These are phyloP conservation scores for Cataglyphis albicans DNA, from an alignment of 2,888 invertebrate genomes.

Conservation along the genomic window DNA sequence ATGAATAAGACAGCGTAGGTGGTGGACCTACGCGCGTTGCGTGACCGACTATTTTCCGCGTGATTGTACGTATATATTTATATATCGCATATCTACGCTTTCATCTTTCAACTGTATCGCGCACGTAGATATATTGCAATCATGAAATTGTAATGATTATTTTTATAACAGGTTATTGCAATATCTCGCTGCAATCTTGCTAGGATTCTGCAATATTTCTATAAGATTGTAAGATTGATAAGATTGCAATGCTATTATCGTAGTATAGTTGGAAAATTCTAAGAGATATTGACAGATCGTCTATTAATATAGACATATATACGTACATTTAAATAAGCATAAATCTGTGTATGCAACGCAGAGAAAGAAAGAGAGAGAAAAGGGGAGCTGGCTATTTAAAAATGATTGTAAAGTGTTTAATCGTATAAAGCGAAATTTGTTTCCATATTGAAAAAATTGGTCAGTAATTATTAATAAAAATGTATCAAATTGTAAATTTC, in stretches of 20 bases:
- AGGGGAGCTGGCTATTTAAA: neutral
- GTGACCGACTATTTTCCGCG: constrained; percentile 32
- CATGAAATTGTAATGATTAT: neutral
- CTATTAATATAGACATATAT: neutral
- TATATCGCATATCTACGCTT: neutral
- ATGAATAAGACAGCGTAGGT: constrained; percentile 55
- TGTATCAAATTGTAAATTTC: neutral
- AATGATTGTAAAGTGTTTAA: neutral
- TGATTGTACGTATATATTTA: neutral
- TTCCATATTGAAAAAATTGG: neutral
- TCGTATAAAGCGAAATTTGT: neutral
- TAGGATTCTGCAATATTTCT: neutral
- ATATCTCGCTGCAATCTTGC: neutral
- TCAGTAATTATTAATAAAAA: neutral
- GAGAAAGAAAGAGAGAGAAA: neutral
- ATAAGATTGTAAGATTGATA: neutral
- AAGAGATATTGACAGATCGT: neutral
- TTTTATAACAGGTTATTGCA: neutral
- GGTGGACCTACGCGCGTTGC: constrained; percentile 39
- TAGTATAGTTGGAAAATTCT: neutral
- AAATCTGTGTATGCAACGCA: neutral
- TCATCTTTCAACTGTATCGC: neutral
- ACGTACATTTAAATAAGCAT: neutral
- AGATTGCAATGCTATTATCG: neutral
- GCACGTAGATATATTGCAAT: constrained; percentile 7